Conservation (phyloP, 35 echinoderm and acorn worm genomes). For the Ophiothrix spiculata region DNA sequence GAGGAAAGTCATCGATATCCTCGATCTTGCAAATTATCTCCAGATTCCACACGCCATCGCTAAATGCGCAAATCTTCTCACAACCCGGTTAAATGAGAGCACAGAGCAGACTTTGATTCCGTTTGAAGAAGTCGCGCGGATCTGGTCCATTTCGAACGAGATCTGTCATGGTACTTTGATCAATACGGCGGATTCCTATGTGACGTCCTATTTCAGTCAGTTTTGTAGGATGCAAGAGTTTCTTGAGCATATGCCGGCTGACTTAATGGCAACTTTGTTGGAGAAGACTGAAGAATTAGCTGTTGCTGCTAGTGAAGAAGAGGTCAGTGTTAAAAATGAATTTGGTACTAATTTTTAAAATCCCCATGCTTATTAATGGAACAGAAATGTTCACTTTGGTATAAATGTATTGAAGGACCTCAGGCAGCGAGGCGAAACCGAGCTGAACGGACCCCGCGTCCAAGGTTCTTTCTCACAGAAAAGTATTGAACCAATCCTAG, state of each 20-base stretch:
- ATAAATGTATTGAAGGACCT: too few species aligned
- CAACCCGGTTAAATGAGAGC: background rate
- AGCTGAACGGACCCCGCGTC: too few species aligned
- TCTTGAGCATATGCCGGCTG: background rate
- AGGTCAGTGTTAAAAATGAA: background rate
- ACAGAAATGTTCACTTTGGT: too few species aligned
- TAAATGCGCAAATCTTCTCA: background rate
- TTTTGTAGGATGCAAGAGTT: background rate
- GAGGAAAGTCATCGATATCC: background rate
- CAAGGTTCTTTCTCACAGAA: too few species aligned
- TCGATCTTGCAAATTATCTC: background rate
- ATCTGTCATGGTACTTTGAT: background rate
- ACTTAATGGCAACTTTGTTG: background rate
- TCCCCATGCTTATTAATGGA: too few species aligned
- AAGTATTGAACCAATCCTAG: too few species aligned
- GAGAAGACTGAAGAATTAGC: background rate
- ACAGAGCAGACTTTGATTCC: background rate
- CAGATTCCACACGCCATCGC: background rate
- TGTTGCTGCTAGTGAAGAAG: background rate
- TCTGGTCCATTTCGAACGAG: background rate
- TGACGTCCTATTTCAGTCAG: background rate
- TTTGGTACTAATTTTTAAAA: too few species aligned
- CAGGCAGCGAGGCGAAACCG: too few species aligned
- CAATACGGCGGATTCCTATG: background rate
- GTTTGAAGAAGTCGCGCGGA: background rate